Conservation (phyloP, 2,888 invertebrate genomes). For the Alviniconcha strummeri region DNA sequence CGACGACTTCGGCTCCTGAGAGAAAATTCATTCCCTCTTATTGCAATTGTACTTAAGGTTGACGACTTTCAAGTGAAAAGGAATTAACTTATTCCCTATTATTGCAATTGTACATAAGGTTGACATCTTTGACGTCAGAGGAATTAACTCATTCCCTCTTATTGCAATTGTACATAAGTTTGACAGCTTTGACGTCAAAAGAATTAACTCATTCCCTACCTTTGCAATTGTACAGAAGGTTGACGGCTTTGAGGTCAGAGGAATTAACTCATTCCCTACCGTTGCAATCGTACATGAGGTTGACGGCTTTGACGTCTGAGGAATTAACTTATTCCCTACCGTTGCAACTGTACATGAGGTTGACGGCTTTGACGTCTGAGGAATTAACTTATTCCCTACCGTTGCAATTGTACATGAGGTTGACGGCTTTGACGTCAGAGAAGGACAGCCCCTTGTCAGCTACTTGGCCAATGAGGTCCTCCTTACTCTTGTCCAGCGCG, state of each 20-base stretch:
- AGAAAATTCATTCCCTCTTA: too few relatives aligned
- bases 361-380: background rate
- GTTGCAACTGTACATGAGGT: slow-evolving; percentile 29
- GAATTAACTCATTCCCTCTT: background rate
- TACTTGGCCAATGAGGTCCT: slow-evolving; percentile 57
- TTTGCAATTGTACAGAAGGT: slow-evolving; percentile 33
- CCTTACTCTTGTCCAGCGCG: slow-evolving; percentile 48
- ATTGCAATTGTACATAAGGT: slow-evolving; percentile 34
- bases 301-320: slow-evolving; percentile 62
- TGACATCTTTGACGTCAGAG: slow-evolving; percentile 62
- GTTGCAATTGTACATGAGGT: slow-evolving; percentile 63
- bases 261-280: slow-evolving; percentile 49
- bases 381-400: slow-evolving; percentile 45
- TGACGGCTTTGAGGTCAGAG: slow-evolving; percentile 62
- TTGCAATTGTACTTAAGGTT: slow-evolving; percentile 41
- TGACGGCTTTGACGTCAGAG: slow-evolving; percentile 62
- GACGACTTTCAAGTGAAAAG: slow-evolving; percentile 59
- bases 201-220: background rate
- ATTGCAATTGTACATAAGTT: slow-evolving; percentile 33
- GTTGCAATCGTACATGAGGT: slow-evolving; percentile 63
- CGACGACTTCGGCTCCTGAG: too few relatives aligned
- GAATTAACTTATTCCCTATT: background rate
- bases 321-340: slow-evolving; percentile 36
- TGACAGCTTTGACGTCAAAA: slow-evolving; percentile 62
- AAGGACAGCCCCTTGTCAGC: slow-evolving; percentile 60